Conservation (phyloP, 2,797 vertebrate species). For the Melanotaenia nigrans region DNA sequence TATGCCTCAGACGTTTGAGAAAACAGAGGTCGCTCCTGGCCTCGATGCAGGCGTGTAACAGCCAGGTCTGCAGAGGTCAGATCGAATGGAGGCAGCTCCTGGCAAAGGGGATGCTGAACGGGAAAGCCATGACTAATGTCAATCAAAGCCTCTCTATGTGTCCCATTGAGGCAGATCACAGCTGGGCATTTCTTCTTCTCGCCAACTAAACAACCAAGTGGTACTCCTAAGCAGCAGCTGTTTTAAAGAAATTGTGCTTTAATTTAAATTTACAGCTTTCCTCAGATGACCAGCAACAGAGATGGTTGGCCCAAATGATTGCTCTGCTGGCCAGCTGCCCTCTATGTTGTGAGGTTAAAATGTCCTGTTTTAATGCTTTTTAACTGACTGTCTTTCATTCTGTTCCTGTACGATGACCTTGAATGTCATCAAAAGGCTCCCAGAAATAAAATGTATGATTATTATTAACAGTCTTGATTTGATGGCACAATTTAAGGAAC, state of each 20-base stretch:
- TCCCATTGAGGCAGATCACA: conserved; percentile 48
- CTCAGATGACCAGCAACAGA: conserved; percentile 33
- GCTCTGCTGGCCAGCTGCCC: too few species aligned
- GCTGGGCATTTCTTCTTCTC: conserved; percentile 64
- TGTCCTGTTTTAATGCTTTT: too few species aligned
- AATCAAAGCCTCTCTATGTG: conserved; percentile 57
- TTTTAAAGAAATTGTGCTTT: conserved; percentile 58
- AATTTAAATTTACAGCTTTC: conserved; percentile 49
- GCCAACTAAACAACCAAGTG: conserved; percentile 36
- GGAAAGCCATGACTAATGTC: conserved; percentile 58
- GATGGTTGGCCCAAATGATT: not conserved
- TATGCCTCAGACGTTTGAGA: conserved; percentile 72
- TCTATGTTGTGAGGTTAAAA: too few species aligned
- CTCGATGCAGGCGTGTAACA: conserved; percentile 73
- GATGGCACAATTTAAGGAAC: too few species aligned
- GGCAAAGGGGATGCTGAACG: conserved; percentile 47
- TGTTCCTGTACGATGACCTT: too few species aligned
- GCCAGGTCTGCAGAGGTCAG: conserved; percentile 46
- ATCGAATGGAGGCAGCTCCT: conserved; percentile 53
- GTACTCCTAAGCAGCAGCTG: conserved; percentile 19
- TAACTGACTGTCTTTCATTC: too few species aligned
- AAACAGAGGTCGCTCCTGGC: conserved; percentile 49
- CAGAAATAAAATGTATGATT: too few species aligned
- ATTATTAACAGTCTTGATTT: too few species aligned
- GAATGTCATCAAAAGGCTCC: too few species aligned